A percentile compares a stretch with the other conserved stretches of the same genome.
phyloP scores from a whole-genome alignment of 2,797 vertebrate species.

The Enteromius thamalakanensis region DNA sequence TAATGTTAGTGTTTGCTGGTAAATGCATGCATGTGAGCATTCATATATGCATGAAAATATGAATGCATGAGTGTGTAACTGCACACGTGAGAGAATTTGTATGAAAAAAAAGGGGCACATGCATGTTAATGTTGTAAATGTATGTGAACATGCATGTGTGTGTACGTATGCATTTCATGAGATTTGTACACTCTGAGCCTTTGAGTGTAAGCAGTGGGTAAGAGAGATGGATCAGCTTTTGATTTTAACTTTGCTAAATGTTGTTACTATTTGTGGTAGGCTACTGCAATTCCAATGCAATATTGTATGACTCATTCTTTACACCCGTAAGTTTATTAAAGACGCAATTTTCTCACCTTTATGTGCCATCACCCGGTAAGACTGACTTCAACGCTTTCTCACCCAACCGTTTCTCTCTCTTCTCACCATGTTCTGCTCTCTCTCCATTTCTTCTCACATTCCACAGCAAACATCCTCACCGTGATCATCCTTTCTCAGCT shows the following conservation, averaged over 20 bases:
- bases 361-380: not conserved
- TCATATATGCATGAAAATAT: not conserved
- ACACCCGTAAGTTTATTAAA: not conserved
- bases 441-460: conserved; percentile 4
- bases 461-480: conserved; percentile 92
- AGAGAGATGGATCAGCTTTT: not conserved
- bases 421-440: not conserved
- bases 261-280: not conserved
- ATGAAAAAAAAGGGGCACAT: not conserved
- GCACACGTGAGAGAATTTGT: not conserved
- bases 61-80: not conserved
- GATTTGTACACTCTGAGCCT: not conserved
- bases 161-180: not conserved
- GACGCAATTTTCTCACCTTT: not conserved
- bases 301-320: conserved; percentile 4
- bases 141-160: not conserved
- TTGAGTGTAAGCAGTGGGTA: not conserved
- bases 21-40: not conserved
- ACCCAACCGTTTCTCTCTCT: conserved; percentile 27
- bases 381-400: conserved; percentile 33
- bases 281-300: not conserved
- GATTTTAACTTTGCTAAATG: not conserved
- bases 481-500: conserved; percentile 96
- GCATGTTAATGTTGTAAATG: not conserved
- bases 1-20: not conserved